Conservation (phyloP, 2,113 vertebrate species). For the Peromyscus polionotus region DNA sequence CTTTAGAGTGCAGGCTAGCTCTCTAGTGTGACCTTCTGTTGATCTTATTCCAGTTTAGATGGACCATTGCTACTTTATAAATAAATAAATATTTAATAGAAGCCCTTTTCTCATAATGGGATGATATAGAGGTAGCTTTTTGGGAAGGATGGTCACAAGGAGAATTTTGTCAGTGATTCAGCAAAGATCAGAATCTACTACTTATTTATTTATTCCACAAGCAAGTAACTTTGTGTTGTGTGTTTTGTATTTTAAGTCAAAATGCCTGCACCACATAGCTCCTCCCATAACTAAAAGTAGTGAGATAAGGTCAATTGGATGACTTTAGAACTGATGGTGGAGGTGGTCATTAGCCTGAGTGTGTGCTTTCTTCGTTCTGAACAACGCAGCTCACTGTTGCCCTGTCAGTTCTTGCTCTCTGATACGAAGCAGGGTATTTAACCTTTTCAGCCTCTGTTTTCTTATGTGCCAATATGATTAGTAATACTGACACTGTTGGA, state of each 20-base stretch:
- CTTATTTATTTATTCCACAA: constrained; percentile 12
- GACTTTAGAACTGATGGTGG: not conserved
- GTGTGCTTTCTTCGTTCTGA: not conserved
- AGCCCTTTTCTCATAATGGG: not conserved
- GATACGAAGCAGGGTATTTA: not conserved
- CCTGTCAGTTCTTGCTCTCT: constrained; percentile 3
- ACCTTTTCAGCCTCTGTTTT: constrained; percentile 10
- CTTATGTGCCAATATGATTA: constrained; percentile 9
- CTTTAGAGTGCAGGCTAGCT: constrained; percentile 19
- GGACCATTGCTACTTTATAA: not conserved
- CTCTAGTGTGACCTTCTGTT: not conserved
- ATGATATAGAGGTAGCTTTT: not conserved
- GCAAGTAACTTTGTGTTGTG: not conserved
- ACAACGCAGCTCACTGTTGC: not conserved
- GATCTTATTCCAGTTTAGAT: not conserved
- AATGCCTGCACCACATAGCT: not conserved
- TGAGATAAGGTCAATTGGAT: not conserved
- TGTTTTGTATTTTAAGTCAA: constrained; percentile 24
- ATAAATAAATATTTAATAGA: constrained; percentile 7
- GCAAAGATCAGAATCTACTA: not conserved
- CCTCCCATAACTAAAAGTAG: not conserved
- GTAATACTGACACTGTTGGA: not conserved
- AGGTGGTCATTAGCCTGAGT: not conserved
- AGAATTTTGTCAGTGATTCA: not conserved
- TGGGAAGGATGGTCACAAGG: not conserved